These are phyloP conservation scores for Heteropelma amictum DNA, from an alignment of 2,888 invertebrate genomes.

Conservation along the genomic window DNA sequence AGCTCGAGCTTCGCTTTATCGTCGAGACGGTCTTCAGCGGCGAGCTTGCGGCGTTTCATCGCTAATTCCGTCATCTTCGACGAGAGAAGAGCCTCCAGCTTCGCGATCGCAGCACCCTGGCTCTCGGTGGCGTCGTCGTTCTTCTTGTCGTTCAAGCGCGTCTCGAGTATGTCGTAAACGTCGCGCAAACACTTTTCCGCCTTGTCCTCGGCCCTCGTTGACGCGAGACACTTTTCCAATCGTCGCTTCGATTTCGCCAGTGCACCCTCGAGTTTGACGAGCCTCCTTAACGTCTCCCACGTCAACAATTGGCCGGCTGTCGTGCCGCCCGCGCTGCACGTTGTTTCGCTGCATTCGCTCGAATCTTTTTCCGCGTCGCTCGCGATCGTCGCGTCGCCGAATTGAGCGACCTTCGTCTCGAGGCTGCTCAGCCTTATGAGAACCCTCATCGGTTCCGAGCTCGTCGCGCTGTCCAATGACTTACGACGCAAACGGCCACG, in stretches of 20 bases:
- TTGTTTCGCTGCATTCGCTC: slow-evolving; percentile 72
- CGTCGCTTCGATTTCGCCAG: slow-evolving; percentile 71
- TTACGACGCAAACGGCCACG: slow-evolving; percentile 83
- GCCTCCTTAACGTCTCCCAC: slow-evolving; percentile 68
- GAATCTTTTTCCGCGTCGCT: slow-evolving; percentile 74
- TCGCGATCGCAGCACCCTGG: slow-evolving; percentile 72
- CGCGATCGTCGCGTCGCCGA: slow-evolving; percentile 72
- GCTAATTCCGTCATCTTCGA: slow-evolving; percentile 85
- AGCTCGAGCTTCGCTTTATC: slow-evolving; percentile 84
- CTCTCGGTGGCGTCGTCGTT: slow-evolving; percentile 66
- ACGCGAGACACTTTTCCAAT: slow-evolving; percentile 71
- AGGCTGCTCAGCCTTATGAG: slow-evolving; percentile 86
- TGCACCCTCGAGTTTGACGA: slow-evolving; percentile 70
- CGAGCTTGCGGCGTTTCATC: slow-evolving; percentile 83
- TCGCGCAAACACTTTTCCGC: slow-evolving; percentile 74
- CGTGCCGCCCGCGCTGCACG: slow-evolving; percentile 60
- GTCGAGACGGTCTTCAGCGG: slow-evolving; percentile 84
- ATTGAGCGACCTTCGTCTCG: slow-evolving; percentile 87
- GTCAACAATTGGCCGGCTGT: slow-evolving; percentile 65
- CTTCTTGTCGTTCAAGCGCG: slow-evolving; percentile 71
- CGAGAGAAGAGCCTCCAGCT: slow-evolving; percentile 83
- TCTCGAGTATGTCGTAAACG: slow-evolving; percentile 73
- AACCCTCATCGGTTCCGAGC: slow-evolving; percentile 89
- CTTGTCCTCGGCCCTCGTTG: slow-evolving; percentile 73
- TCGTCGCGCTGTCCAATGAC: slow-evolving; percentile 88